phyloP scores from a whole-genome alignment of 1,140 invertebrate species.

The Zaprionus tsacasi region DNA sequence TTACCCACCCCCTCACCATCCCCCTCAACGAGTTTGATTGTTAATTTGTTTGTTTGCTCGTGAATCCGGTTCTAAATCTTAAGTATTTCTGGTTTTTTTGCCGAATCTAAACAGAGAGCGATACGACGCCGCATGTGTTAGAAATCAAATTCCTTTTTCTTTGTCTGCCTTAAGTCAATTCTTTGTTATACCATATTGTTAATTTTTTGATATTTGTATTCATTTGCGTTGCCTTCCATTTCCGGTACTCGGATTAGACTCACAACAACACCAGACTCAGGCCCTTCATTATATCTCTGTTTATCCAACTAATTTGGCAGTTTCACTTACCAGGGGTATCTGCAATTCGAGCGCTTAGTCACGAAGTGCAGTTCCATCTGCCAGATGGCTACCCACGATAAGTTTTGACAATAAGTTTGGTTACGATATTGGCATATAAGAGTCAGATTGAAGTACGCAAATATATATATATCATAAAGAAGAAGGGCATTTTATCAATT shows the following conservation, averaged over 20 bases:
- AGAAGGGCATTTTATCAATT: too few relatives aligned
- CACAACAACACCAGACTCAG: background rate
- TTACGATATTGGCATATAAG: constrained; percentile 21
- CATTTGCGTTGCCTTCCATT: constrained; percentile 11
- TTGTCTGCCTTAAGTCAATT: constrained; percentile 44
- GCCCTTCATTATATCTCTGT: constrained; percentile 29
- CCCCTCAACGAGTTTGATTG: constrained; percentile 56
- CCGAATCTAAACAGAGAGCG: constrained; percentile 14
- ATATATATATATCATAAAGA: constrained; percentile 16
- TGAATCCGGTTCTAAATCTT: constrained; percentile 74
- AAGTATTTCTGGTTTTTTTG: constrained; percentile 68
- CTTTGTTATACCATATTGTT: constrained; percentile 10
- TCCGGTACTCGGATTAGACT: constrained; percentile 16
- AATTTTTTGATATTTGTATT: constrained; percentile 22
- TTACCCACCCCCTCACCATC: constrained; percentile 27
- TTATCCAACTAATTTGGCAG: constrained; percentile 61
- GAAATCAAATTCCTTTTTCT: constrained; percentile 67
- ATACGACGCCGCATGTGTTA: constrained; percentile 5
- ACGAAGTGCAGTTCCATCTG: constrained; percentile 63
- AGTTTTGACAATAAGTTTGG: background rate
- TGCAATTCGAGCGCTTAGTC: constrained; percentile 71
- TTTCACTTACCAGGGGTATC: constrained; percentile 51
- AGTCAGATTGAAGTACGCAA: constrained; percentile 37
- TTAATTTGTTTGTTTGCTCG: constrained; percentile 67
- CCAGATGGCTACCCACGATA: constrained; percentile 40